Base-by-base conservation (phyloP, 2,888 invertebrate genomes). In the Volucella inanis region DNA sequence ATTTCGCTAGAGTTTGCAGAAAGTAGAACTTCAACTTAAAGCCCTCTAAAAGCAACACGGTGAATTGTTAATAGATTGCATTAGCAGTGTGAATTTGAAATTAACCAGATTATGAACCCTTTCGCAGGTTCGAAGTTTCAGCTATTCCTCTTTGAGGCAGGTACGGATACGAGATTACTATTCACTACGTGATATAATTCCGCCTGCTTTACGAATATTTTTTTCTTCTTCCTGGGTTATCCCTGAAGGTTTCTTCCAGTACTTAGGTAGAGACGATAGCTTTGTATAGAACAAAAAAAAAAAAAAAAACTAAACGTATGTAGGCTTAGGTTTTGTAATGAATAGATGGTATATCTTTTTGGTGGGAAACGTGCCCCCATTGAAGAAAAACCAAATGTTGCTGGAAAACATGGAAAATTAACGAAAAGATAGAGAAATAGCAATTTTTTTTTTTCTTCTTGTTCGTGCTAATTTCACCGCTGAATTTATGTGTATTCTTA, bases 51-150 rank as follows among this genome's bases (percentile, higher is more conserved):
- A 75, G 74, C 68, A 84, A 79, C 65, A 79, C 64, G 43, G 22
- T 85, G 76, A 85, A 85, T 81, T 81, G 72, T 77, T 81, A 85
- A 85, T 85, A 85, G 81, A 81, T 85, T 85, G 77, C 85, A 85
- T 85, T 85, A 85, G 81, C 62, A 68, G 81, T 59, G 85, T 81
- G 85, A 85, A 85, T 81, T 85, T 67, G 41, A 85, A 85, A 85
- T 85, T 85, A 85, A 85, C 62, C 77, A 68, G 70, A 79, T 85
- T 81, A 81, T 81, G 71, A 85, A 85, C 72, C 76, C 85, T 76
- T 85, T 81, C 80, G 76, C 57, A 68, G 68, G 75, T 65, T 62
- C 22, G 55, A 14, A 67, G 68, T 50, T 22, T 15, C 14, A 31
- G 9, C 18, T 83, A 18, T 59, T 41, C 70, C 50, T 57, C 50